Evolutionary conservation across 53 echinoderm and acorn worm genomes (phyloP).

Genomic region (Astropecten irregularis): DNA sequence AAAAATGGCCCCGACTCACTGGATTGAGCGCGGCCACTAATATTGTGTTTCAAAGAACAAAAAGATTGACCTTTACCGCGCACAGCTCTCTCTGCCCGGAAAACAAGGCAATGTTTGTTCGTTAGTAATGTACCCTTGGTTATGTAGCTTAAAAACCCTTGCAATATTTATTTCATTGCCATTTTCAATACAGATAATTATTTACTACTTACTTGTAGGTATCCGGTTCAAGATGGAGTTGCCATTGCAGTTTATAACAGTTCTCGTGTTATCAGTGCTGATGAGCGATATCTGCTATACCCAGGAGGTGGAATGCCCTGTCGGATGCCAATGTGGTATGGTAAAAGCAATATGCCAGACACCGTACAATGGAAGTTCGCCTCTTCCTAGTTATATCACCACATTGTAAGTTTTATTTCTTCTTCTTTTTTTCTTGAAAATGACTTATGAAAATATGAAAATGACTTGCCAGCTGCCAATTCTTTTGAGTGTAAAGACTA

Average conservation of each 20-base stretch:
- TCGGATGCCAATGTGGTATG: conserved; percentile 10
- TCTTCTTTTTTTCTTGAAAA: not conserved
- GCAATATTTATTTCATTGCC: too few species aligned
- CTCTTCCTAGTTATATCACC: conserved; percentile 10
- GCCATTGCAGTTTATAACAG: not conserved
- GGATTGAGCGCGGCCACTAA: too few species aligned
- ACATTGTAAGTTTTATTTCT: conserved; percentile 8
- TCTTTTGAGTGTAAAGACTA: not conserved
- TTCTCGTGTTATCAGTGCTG: not conserved
- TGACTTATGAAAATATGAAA: not conserved
- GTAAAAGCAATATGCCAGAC: conserved; percentile 22
- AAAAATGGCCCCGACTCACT: too few species aligned
- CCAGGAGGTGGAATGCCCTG: conserved; percentile 1
- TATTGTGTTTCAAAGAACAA: too few species aligned
- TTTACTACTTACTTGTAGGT: too few species aligned
- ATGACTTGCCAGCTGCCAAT: not conserved
- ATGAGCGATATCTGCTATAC: not conserved
- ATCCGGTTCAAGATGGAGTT: conserved; percentile 23
- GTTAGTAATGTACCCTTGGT: too few species aligned
- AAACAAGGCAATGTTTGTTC: too few species aligned
- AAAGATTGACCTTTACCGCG: too few species aligned
- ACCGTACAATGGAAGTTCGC: conserved; percentile 20
- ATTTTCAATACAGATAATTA: too few species aligned
- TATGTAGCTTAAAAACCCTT: too few species aligned
- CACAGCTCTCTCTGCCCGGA: too few species aligned